phyloP scores from a whole-genome alignment of 2,888 invertebrate genomes.

The Andrena flavipes region DNA sequence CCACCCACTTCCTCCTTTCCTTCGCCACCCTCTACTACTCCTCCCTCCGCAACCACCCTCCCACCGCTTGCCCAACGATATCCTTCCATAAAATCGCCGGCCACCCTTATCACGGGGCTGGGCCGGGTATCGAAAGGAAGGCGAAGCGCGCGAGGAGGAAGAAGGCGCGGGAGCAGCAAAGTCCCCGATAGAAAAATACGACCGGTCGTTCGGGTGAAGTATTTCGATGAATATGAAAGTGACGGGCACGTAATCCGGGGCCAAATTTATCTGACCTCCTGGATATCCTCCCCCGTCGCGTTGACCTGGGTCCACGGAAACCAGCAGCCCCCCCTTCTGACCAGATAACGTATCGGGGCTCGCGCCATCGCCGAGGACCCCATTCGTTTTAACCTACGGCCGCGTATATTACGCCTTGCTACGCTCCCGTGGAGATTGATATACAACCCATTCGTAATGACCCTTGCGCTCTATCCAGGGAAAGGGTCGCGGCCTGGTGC shows the following conservation, averaged over 20 bases:
- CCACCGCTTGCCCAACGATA: slow-evolving; percentile 12
- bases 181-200: slow-evolving; percentile 76
- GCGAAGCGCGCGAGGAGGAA: slow-evolving; percentile 21
- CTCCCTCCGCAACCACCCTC: background rate
- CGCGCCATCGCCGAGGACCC: slow-evolving; percentile 74
- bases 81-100: slow-evolving; percentile 27
- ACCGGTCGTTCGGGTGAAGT: slow-evolving; percentile 79
- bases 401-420: slow-evolving; percentile 76
- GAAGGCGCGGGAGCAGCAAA: slow-evolving; percentile 24
- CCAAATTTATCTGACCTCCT: slow-evolving; percentile 81
- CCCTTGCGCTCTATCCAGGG: slow-evolving; percentile 73
- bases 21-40: background rate
- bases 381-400: slow-evolving; percentile 78
- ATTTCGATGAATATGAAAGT: slow-evolving; percentile 83
- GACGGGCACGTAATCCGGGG: slow-evolving; percentile 81
- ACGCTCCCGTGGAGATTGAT: slow-evolving; percentile 75
- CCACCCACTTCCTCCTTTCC: no score
- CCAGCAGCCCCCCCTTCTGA: slow-evolving; percentile 51
- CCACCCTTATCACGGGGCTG: slow-evolving; percentile 46
- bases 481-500: slow-evolving; percentile 51
- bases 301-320: slow-evolving; percentile 69
- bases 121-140: slow-evolving; percentile 45
- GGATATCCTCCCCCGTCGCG: slow-evolving; percentile 67
- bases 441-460: slow-evolving; percentile 78
- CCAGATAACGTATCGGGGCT: slow-evolving; percentile 81